These are phyloP conservation scores for Eupristina koningsbergeri DNA, from an alignment of 1,140 invertebrate genomes.

Conservation along the genomic window DNA sequence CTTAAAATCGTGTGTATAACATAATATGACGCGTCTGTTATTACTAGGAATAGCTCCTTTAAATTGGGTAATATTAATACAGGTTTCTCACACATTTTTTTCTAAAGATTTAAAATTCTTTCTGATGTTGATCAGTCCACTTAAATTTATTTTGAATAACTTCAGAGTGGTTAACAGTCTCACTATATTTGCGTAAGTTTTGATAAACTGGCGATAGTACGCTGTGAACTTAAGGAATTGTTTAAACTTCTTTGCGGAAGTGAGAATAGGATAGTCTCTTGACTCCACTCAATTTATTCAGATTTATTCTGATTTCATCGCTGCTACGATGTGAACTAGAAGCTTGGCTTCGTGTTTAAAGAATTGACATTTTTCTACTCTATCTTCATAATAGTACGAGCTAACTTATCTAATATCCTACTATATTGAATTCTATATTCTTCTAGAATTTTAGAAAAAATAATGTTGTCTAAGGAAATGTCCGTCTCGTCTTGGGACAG, in stretches of 20 bases:
- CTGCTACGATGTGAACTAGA: conserved; percentile 1
- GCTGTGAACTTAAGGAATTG: conserved; percentile 7
- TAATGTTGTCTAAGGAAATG: too few species aligned
- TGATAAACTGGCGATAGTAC: conserved; percentile 11
- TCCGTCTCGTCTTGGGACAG: too few species aligned
- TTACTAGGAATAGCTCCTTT: conserved; percentile 55
- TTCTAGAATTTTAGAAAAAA: too few species aligned
- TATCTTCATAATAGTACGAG: too few species aligned
- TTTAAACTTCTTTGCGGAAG: not conserved
- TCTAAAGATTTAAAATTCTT: conserved; percentile 54
- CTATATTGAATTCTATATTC: too few species aligned
- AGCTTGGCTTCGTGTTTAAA: conserved; percentile 1
- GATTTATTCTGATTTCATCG: not conserved
- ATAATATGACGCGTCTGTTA: conserved; percentile 61
- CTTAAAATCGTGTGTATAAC: conserved; percentile 56
- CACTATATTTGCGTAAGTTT: not conserved
- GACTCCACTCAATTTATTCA: not conserved
- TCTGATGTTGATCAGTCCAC: too few species aligned
- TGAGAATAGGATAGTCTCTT: not conserved
- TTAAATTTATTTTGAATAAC: too few species aligned
- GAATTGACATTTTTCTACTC: conserved; percentile 32
- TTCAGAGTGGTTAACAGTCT: too few species aligned
- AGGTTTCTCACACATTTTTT: conserved; percentile 51
- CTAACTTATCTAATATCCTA: too few species aligned
- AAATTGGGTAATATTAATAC: conserved; percentile 55